These are phyloP conservation scores for Pherbina coryleti DNA, from an alignment of 2,888 invertebrate species.

Conservation along the genomic window DNA sequence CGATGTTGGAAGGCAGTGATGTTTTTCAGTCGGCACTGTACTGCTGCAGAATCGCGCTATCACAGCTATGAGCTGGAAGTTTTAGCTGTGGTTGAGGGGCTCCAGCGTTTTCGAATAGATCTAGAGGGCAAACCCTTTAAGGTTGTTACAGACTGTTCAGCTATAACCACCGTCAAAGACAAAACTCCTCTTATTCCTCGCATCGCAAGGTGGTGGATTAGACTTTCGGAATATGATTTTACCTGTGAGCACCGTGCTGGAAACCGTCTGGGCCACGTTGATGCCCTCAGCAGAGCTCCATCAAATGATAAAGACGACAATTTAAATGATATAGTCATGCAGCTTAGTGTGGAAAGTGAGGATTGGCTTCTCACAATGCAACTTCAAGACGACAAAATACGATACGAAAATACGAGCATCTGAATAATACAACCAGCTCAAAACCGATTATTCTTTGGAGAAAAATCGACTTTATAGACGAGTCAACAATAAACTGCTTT, in stretches of 20 bases:
- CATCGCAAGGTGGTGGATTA: too few relatives aligned
- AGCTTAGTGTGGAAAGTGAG: constrained; percentile 24
- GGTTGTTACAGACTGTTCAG: too few relatives aligned
- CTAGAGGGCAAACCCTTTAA: too few relatives aligned
- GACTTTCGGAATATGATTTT: too few relatives aligned
- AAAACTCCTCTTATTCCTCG: too few relatives aligned
- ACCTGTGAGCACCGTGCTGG: too few relatives aligned
- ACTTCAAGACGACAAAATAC: constrained; percentile 22
- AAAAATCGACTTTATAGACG: constrained; percentile 30
- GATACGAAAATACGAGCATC: neutral
- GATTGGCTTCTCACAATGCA: constrained; percentile 34
- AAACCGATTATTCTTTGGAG: constrained; percentile 16
- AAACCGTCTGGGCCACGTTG: neutral
- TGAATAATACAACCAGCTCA: neutral
- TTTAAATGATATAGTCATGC: neutral
- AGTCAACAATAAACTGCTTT: neutral
- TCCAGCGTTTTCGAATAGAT: too few relatives aligned
- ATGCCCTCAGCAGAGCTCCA: neutral
- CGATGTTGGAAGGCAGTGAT: too few relatives aligned
- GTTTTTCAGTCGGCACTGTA: too few relatives aligned
- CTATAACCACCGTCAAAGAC: too few relatives aligned
- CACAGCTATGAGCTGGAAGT: constrained; percentile 39
- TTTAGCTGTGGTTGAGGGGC: constrained; percentile 28
- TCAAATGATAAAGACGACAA: neutral
- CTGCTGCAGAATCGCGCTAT: too few relatives aligned